Evolutionary conservation across 2,113 vertebrate species (phyloP), one percentile per base, ranked within the genome.

Genomic region (Ctenomys sociabilis): DNA sequence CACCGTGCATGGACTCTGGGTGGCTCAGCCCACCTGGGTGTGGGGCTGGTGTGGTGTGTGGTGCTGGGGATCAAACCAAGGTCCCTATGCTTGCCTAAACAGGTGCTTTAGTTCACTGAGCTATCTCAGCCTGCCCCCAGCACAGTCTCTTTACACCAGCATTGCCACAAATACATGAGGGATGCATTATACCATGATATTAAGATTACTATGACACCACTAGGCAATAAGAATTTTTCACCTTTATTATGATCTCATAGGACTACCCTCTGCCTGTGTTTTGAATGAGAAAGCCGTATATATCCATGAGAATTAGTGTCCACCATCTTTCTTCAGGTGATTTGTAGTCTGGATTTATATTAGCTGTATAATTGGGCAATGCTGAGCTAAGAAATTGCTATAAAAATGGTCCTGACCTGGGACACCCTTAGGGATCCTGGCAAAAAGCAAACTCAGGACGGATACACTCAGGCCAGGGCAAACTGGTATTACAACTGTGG

Each of bases 371-470:
- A 84, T 85, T 92, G 84, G 49, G 78, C 43, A 92, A 49, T 35
- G 24, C 40, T 11, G 10, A 66, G 32, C 28, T 91, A 45, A 91
- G 63, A 92, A 91, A 90, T 57, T 78, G 80, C 10, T 81, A 30
- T 85, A 52, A 91, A 88, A 90, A 90, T 70, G 85, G 40, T 45
- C 21, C 17, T 45, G 93, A 52, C 22, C n/a, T 95, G 24, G 73
- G 54, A 73, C 3, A 73, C 22, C 70, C 64, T 77, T 64, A 59
- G 24, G 68, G 26, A 7, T 96, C 35, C 13, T 88, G 35, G 82
- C 24, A 93, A 96, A 96, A 92, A 87, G 66, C 70, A 94, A 94
- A 68, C 40, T 19, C 11, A 91, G 16, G 75, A 66, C 68, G 73
- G 28, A 75, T 22, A 64, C 1, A 59, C 54, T 95, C 35, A 93